Conservation (phyloP, 2,888 invertebrate species). For the Hirtodrosophila trivittata region DNA sequence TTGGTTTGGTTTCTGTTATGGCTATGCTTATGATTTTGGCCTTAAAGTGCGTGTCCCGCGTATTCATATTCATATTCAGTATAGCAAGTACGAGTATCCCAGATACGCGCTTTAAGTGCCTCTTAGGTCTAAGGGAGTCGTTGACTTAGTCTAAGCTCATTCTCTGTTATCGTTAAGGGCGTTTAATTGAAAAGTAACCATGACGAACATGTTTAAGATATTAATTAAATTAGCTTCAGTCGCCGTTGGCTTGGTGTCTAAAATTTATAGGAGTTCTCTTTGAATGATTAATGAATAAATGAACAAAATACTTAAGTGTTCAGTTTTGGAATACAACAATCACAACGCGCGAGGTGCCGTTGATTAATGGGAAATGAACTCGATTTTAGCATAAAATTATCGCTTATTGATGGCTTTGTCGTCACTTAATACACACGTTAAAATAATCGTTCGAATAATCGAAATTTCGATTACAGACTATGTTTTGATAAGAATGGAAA, state of each 20-base stretch:
- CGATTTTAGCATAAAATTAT: background rate
- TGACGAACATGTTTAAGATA: conserved; percentile 27
- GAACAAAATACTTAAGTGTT: conserved; percentile 2
- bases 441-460: no score
- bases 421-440: background rate
- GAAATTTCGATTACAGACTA: no score
- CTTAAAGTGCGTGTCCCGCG: conserved; percentile 55
- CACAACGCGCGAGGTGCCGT: background rate
- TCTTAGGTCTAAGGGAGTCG: conserved; percentile 17
- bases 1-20: background rate
- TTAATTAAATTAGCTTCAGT: conserved; percentile 43
- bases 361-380: background rate
- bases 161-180: conserved; percentile 12
- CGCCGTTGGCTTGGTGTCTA: background rate
- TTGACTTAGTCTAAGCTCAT: conserved; percentile 33
- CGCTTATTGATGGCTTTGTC: background rate
- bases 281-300: conserved; percentile 14
- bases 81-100: no score
- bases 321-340: background rate
- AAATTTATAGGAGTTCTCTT: background rate
- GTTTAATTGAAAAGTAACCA: conserved; percentile 47
- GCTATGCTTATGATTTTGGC: conserved; percentile 18
- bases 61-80: background rate
- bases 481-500: no score
- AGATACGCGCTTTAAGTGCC: conserved; percentile 27